Evolutionary conservation across 2,113 vertebrate species (phyloP).

Genomic region (Sceloporus undulatus): DNA sequence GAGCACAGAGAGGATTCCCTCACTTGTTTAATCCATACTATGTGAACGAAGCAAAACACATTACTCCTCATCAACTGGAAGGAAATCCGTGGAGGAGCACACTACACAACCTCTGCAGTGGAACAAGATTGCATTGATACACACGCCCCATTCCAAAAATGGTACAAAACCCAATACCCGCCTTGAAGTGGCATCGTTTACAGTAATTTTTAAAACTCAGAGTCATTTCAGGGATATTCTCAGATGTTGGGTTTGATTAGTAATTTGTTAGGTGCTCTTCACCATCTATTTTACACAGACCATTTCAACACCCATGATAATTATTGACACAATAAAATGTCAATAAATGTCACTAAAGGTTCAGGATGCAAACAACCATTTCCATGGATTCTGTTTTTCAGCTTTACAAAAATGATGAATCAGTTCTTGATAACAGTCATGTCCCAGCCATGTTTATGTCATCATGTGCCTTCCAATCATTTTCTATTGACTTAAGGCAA

Average conservation of each 20-base stretch:
- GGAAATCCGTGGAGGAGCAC: constrained; percentile 68
- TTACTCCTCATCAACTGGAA: constrained; percentile 43
- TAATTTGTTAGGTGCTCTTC: constrained; percentile 56
- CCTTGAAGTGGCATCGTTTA: constrained; percentile 74
- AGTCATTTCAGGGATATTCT: constrained; percentile 80
- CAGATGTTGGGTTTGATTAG: constrained; percentile 55
- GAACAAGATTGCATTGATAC: constrained; percentile 74
- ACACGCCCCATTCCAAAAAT: neutral
- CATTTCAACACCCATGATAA: constrained; percentile 39
- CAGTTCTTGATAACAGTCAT: constrained; percentile 39
- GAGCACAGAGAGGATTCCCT: constrained; percentile 84
- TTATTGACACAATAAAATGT: too few relatives aligned
- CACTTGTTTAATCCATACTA: constrained; percentile 57
- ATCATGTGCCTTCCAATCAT: too few relatives aligned
- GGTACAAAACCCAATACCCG: constrained; percentile 59
- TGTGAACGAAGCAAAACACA: constrained; percentile 69
- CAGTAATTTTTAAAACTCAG: constrained; percentile 75
- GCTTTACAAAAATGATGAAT: constrained; percentile 37
- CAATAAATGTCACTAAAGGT: neutral
- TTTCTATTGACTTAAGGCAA: too few relatives aligned
- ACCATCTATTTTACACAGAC: constrained; percentile 29
- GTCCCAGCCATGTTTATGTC: constrained; percentile 18
- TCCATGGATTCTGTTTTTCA: too few relatives aligned
- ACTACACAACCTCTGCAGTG: constrained; percentile 59
- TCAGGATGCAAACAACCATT: neutral